These are phyloP conservation scores for Schlechtendalia chinensis DNA, from an alignment of 1,140 invertebrate species.

Conservation along the genomic window DNA sequence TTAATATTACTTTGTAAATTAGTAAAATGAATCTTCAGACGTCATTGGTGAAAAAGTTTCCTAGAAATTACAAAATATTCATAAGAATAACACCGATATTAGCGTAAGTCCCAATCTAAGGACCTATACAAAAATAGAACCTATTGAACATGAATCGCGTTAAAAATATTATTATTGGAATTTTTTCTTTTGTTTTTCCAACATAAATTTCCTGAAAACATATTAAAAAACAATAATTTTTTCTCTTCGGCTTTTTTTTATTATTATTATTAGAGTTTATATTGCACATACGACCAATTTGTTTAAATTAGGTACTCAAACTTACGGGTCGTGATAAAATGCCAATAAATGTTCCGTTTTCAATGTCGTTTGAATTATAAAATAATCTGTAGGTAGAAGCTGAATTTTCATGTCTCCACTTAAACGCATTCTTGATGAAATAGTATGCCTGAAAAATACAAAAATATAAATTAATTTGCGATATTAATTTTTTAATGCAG, in stretches of 20 bases:
- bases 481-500: too few species aligned
- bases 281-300: too few species aligned
- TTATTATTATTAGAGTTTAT: background rate
- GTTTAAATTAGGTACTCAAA: background rate
- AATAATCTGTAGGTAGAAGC: constrained; percentile 43
- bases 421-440: constrained; percentile 51
- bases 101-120: background rate
- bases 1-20: constrained; percentile 35
- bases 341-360: constrained; percentile 51
- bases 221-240: background rate
- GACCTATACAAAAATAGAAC: background rate
- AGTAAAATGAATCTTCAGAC: constrained; percentile 6
- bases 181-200: background rate
- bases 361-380: constrained; percentile 45
- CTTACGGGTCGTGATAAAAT: constrained; percentile 34
- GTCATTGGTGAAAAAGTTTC: constrained; percentile 7
- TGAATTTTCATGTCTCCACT: constrained; percentile 50
- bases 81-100: background rate
- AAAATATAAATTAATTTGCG: background rate
- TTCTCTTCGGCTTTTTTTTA: background rate
- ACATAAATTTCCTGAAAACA: background rate
- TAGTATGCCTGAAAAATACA: constrained; percentile 51
- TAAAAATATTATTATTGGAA: background rate
- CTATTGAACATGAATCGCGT: background rate
- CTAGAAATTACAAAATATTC: constrained; percentile 23